A percentile compares a stretch with the other conserved stretches of the same genome.
phyloP scores from a whole-genome alignment of 2,113 vertebrate species.

The Calonectris borealis region DNA sequence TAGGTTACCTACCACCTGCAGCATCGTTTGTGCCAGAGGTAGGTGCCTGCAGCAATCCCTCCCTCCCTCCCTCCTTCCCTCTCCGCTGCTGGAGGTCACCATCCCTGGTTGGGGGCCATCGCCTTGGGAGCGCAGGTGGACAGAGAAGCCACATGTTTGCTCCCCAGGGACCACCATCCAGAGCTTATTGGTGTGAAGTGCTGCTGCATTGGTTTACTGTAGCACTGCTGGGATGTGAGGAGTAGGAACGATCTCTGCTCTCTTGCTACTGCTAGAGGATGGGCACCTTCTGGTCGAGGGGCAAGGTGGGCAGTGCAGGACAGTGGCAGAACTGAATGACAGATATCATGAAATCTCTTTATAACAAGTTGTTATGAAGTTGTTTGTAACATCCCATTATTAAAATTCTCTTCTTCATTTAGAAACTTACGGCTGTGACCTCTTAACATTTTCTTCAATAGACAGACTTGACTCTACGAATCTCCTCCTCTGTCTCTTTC shows the following conservation, averaged over 20 bases:
- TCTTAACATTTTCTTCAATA: neutral
- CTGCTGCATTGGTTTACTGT: rapidly evolving
- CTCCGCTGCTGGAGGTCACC: neutral
- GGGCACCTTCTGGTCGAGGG: neutral
- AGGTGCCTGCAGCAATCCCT: neutral
- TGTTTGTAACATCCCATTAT: neutral
- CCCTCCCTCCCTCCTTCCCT: neutral
- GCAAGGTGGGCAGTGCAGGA: neutral
- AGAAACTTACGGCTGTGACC: neutral
- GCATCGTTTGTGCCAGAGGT: neutral
- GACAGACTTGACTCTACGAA: neutral
- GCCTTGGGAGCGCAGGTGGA: neutral
- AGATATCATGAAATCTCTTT: neutral
- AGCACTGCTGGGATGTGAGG: neutral
- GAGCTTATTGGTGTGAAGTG: neutral
- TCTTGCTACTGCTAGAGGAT: neutral
- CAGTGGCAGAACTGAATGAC: neutral
- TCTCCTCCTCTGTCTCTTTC: neutral
- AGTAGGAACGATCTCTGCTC: rapidly evolving
- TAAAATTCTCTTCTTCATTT: neutral
- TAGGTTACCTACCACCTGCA: neutral
- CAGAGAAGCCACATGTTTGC: neutral
- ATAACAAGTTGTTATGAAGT: neutral
- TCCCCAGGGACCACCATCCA: neutral
- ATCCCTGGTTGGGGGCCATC: neutral